Evolutionary conservation across 2,797 vertebrate species (phyloP).

Genomic region (Dicrostonyx torquatus): DNA sequence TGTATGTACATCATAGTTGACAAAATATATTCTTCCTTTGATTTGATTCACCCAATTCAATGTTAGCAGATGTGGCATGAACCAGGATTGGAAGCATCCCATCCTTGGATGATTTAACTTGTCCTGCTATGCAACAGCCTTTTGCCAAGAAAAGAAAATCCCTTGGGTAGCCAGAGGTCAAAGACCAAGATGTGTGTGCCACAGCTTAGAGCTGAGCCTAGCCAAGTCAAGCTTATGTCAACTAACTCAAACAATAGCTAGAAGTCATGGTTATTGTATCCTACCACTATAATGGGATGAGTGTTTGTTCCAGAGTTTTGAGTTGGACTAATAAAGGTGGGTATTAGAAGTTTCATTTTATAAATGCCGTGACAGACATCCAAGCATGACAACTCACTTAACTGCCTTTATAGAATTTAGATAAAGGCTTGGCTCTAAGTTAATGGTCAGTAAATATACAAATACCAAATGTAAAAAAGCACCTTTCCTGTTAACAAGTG

Average conservation of each 20-base stretch:
- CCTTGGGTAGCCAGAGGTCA: not conserved
- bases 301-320: not conserved
- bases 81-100: not conserved
- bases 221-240: not conserved
- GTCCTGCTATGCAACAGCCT: not conserved
- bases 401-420: not conserved
- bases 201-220: not conserved
- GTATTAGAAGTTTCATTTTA: not conserved
- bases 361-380: constrained; percentile 36
- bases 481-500: not conserved
- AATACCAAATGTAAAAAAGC: constrained; percentile 34
- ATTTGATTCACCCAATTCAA: not conserved
- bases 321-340: not conserved
- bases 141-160: not conserved
- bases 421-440: constrained; percentile 2
- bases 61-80: not conserved
- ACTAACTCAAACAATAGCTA: not conserved
- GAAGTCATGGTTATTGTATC: not conserved
- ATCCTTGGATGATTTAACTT: not conserved
- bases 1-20: not conserved
- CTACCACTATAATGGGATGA: not conserved
- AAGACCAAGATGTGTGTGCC: not conserved
- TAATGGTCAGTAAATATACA: not conserved
- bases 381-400: constrained; percentile 17
- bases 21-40: constrained; percentile 16